phyloP scores from a whole-genome alignment of 2,113 vertebrate species.

The Vulpes lagopus region DNA sequence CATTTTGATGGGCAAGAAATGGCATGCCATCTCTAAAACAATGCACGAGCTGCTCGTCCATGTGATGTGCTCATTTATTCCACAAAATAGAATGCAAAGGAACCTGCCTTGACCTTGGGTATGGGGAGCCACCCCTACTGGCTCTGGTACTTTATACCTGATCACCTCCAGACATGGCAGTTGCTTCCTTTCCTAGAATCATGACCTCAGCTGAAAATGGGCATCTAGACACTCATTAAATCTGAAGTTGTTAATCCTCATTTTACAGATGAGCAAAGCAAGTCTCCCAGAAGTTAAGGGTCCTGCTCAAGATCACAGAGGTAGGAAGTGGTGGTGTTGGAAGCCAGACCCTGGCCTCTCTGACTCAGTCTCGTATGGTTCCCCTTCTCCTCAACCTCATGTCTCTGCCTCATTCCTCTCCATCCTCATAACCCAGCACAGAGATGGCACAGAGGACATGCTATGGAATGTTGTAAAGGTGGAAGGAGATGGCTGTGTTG shows the following conservation, averaged over 20 bases:
- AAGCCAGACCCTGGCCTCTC: neutral
- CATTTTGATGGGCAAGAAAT: neutral
- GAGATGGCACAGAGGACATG: neutral
- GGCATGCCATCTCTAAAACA: rapidly evolving
- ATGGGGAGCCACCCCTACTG: rapidly evolving
- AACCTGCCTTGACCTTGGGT: neutral
- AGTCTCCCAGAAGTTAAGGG: neutral
- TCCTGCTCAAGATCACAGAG: no score
- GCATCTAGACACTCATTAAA: rapidly evolving
- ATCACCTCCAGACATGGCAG: rapidly evolving
- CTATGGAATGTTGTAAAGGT: rapidly evolving
- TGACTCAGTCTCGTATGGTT: rapidly evolving
- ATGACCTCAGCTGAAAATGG: neutral
- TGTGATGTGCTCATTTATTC: rapidly evolving
- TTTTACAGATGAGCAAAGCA: neutral
- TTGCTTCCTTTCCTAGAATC: no score
- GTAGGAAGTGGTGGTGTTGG: neutral
- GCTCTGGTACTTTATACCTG: no score
- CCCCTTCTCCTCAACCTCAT: rapidly evolving
- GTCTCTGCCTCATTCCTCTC: neutral
- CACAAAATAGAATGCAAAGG: rapidly evolving
- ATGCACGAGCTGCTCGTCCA: rapidly evolving
- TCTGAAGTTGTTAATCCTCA: neutral
- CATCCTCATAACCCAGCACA: neutral
- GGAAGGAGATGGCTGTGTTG: neutral